These are phyloP conservation scores for Bombus pyrosoma DNA, from an alignment of 1,140 invertebrate genomes.

Conservation along the genomic window DNA sequence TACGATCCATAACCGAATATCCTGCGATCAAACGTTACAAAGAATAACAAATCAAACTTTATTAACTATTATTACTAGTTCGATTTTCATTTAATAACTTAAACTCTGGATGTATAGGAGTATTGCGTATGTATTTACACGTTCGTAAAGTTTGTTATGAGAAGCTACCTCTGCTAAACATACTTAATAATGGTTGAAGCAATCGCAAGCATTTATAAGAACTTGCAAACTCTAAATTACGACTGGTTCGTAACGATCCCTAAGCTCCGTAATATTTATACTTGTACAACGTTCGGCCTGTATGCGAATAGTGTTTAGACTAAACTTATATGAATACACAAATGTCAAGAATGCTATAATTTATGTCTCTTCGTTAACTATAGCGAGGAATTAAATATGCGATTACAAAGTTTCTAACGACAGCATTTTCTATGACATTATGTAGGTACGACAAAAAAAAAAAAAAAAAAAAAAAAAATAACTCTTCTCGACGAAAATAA, in stretches of 20 bases:
- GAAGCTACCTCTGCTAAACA: not conserved
- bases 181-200: not conserved
- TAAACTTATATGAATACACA: not conserved
- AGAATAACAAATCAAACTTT: not conserved
- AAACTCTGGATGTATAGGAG: not conserved
- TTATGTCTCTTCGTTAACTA: not conserved
- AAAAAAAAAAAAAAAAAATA: too few relatives aligned
- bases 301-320: not conserved
- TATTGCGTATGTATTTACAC: not conserved
- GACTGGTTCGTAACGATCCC: not conserved
- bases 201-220: not conserved
- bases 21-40: too few relatives aligned
- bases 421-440: too few relatives aligned
- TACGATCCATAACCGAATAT: not conserved
- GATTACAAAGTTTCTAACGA: not conserved
- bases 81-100: not conserved
- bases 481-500: too few relatives aligned
- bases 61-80: not conserved
- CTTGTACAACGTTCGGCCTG: not conserved
- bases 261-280: not conserved
- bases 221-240: slow-evolving; percentile 3
- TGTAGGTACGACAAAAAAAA: too few relatives aligned
- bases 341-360: not conserved
- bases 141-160: not conserved
- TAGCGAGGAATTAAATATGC: not conserved